phyloP scores from a whole-genome alignment of 2,888 invertebrate genomes.

The Phaedon cochleariae region DNA sequence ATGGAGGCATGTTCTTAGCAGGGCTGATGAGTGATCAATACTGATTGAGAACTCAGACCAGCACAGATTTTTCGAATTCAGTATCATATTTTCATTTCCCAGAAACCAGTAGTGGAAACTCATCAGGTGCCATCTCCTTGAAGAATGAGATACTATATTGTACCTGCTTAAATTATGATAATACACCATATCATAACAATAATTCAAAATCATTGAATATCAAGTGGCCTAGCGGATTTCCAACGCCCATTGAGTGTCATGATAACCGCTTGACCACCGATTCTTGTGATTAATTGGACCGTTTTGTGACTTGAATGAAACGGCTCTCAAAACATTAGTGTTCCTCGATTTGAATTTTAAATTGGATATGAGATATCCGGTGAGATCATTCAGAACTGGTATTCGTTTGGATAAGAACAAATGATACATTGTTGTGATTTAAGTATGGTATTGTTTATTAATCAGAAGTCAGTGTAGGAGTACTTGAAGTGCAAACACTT shows the following conservation, averaged over 20 bases:
- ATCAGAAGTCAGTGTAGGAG: neutral
- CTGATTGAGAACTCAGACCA: too few species aligned
- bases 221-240: too few species aligned
- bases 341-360: slow-evolving; percentile 22
- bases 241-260: slow-evolving; percentile 29
- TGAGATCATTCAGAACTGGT: neutral
- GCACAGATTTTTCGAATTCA: too few species aligned
- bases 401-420: neutral
- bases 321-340: slow-evolving; percentile 5
- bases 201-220: too few species aligned
- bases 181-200: too few species aligned
- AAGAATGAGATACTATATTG: too few species aligned
- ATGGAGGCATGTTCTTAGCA: too few species aligned
- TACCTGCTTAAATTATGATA: too few species aligned
- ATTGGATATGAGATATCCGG: slow-evolving; percentile 11
- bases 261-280: slow-evolving; percentile 20
- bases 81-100: too few species aligned
- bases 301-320: slow-evolving; percentile 17
- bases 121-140: too few species aligned
- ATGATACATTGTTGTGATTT: neutral
- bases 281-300: slow-evolving; percentile 23
- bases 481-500: neutral
- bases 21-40: too few species aligned
- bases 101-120: too few species aligned
- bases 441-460: neutral